Percentiles rank a stretch among this genome's conserved stretches.
Evolutionary conservation across 2,113 vertebrate genomes (phyloP).

Genomic region (Calypte anna): DNA sequence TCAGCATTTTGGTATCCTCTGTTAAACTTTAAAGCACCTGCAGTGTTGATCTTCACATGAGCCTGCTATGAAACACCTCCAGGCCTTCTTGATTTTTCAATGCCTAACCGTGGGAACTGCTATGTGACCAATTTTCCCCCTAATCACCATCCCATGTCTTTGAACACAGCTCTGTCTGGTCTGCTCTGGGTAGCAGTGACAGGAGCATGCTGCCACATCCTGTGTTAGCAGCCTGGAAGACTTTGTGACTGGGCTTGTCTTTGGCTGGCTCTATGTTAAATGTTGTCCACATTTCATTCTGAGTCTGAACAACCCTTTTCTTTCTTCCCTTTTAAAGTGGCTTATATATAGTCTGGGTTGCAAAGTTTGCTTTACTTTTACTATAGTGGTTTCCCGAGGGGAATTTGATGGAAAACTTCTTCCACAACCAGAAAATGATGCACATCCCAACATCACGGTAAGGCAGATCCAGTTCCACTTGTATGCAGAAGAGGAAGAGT

Average conservation of each 20-base stretch:
- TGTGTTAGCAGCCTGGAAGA: not conserved
- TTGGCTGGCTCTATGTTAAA: not conserved
- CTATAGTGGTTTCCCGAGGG: not conserved
- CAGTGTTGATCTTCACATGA: not conserved
- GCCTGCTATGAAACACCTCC: not conserved
- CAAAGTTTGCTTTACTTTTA: not conserved
- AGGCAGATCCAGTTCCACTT: not conserved
- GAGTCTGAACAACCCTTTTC: not conserved
- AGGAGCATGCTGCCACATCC: not conserved
- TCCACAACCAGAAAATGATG: not conserved
- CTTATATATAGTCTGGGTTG: not conserved
- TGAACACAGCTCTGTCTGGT: not conserved
- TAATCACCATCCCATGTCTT: not conserved
- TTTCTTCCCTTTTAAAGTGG: not conserved
- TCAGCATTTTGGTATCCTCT: not conserved
- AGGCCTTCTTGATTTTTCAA: not conserved
- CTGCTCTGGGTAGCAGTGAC: not conserved
- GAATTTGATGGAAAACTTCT: not conserved
- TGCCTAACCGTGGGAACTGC: not conserved
- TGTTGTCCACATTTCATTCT: not conserved
- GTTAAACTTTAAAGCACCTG: not conserved
- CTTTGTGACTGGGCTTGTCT: not conserved
- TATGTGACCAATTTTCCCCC: not conserved
- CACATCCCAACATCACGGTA: not conserved
- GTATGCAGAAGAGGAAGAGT: not conserved